Conservation (phyloP, 2,113 vertebrate species). For the Plectropomus leopardus region DNA sequence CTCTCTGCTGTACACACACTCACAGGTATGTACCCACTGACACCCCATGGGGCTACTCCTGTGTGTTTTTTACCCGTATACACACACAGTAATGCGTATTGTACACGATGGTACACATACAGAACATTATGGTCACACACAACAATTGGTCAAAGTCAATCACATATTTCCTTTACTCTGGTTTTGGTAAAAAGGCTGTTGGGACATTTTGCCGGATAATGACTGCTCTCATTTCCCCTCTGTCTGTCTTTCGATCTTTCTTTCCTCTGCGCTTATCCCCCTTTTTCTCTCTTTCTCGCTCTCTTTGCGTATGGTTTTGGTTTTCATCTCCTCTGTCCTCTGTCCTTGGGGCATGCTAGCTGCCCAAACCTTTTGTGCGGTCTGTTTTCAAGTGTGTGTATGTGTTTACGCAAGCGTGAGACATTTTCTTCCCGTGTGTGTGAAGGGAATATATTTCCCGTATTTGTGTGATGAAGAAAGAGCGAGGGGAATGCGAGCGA, state of each 20-base stretch:
- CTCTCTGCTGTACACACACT: constrained; percentile 20
- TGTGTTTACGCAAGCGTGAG: constrained; percentile 47
- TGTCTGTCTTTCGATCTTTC: constrained; percentile 51
- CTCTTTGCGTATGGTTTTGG: constrained; percentile 78
- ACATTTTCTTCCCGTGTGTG: constrained; percentile 33
- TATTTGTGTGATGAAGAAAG: constrained; percentile 1
- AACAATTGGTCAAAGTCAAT: constrained; percentile 51
- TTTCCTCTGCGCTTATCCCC: constrained; percentile 24
- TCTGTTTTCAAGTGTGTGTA: constrained; percentile 58
- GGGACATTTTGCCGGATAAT: constrained; percentile 54
- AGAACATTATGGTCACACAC: constrained; percentile 18
- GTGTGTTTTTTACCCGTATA: neutral
- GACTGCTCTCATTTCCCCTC: constrained; percentile 55
- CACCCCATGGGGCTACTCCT: constrained; percentile 19
- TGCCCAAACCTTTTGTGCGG: constrained; percentile 69
- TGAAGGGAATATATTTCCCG: constrained; percentile 23
- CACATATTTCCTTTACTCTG: constrained; percentile 56
- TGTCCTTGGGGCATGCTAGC: constrained; percentile 69
- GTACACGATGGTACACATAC: neutral
- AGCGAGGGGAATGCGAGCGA: constrained; percentile 20
- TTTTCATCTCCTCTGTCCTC: constrained; percentile 67
- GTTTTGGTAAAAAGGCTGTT: constrained; percentile 60
- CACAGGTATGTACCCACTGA: constrained; percentile 5
- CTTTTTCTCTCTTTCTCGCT: constrained; percentile 8
- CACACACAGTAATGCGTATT: neutral